Conservation (phyloP, 2,797 vertebrate species). For the Lophotriccus pileatus region DNA sequence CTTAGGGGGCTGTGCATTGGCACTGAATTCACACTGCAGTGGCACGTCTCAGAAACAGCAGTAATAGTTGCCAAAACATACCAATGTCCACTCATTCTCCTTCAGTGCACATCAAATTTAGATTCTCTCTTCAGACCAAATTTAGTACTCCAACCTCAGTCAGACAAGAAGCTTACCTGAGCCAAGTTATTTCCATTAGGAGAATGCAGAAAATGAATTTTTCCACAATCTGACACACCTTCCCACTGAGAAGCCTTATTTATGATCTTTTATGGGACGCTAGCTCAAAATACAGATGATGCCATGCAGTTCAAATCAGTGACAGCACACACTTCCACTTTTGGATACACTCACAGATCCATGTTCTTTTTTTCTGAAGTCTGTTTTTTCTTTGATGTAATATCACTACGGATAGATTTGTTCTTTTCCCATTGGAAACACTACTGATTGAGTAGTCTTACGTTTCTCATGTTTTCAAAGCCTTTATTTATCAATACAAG, state of each 20-base stretch:
- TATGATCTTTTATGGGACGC: not conserved
- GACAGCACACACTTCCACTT: not conserved
- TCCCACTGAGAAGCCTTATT: not conserved
- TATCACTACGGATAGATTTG: not conserved
- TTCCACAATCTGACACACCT: not conserved
- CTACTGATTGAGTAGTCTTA: not conserved
- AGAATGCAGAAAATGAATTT: not conserved
- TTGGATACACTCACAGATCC: not conserved
- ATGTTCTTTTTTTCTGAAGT: not conserved
- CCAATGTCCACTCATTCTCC: not conserved
- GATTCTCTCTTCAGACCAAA: not conserved
- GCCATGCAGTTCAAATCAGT: not conserved
- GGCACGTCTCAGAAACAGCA: not conserved
- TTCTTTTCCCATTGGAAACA: not conserved
- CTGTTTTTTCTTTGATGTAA: not conserved
- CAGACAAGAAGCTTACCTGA: not conserved
- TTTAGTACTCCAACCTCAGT: not conserved
- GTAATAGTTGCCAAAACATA: not conserved
- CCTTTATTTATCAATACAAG: not conserved
- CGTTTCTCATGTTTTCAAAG: not conserved
- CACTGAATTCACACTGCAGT: not conserved
- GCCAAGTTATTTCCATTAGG: not conserved
- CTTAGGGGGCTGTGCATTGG: not conserved
- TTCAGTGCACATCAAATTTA: not conserved
- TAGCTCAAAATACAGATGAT: not conserved